Base-by-base conservation (phyloP, 2,888 invertebrate species). In the Chirona hameri region DNA sequence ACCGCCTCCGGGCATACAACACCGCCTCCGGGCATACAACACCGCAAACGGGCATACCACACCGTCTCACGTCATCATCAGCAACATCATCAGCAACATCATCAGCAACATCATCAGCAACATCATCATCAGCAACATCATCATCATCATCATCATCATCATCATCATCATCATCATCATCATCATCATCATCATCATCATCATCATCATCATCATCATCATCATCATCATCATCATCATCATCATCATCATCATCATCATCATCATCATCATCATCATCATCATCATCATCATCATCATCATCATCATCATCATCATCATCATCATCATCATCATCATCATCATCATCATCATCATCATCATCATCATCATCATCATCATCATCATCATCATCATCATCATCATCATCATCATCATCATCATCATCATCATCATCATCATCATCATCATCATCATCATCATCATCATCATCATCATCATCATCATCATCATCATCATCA, bases 221-320 rank as follows among this genome's bases (percentile, higher is more conserved):
- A 76, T 31, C 79, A 24, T 15, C 79, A 76, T 76, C 24, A 76
- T 76, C 79, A 76, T 76, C 79, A 76, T 76, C 24, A 76, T 76
- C 79, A 76, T 76, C 79, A 76, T 76, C 79, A 76, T 76, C 79
- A 24, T 15, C 79, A 76, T 76, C 24, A 76, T 76, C 79, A 76
- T 76, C 79, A 76, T 76, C 24, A 76, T 76, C 79, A 76, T 76
- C 79, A 76, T 76, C 79, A 76, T 76, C 79, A 76, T 76, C 24
- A 76, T 76, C 79, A 76, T 76, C 24, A 76, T 76, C 57, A 12
- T 57, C 57, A 57, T 57, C 18, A 57, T 57, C 18, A 57, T 57
- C 18, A 76, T 76, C 57, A 57, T 57, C 18, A 57, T 57, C 57
- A 57, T 57, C 18, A 57, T 57, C 57, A 12, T 57, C 57, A 57